Base-by-base conservation (phyloP, 2,113 vertebrate genomes). In the Alaudala cheleensis region DNA sequence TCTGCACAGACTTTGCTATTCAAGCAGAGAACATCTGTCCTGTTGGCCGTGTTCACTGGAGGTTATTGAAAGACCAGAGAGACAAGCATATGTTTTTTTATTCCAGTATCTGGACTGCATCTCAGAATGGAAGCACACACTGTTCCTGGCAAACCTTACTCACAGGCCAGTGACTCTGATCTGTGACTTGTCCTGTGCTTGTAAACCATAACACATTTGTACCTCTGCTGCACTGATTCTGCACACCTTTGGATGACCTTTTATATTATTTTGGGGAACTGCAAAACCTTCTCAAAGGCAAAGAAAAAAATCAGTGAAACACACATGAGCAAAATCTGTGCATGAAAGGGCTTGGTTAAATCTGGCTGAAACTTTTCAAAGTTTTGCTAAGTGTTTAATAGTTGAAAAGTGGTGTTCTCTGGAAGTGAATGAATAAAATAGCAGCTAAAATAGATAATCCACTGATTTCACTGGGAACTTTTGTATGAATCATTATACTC, bases 21-120 rank as follows among this genome's bases (percentile, higher is more conserved):
- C 90, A 93, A 69, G 79, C 73, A 82, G 88, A 93, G 78, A 90
- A 95, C 71, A 82, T 82, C 78, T 87, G 79, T 77, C 88, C 65
- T 58, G 47, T 71, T 88, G 71, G 79, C 71, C 5, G 2, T 53
- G 31, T 37, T 90, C 85, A 61, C 9, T 45, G 53, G 44, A 71
- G 28, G 58, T 72, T 95, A 57, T 24, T 80, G 57, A 93, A 82
- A 85, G 42, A 57, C n/a, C 0, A 2, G 66, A 71, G 73, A 85
- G 45, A 76, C 16, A 54, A 72, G 18, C 47, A 60, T 60, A 66
- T 8, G 14, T 7, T 60, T 88, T 90, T 86, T 92, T 50, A 44
- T 87, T 87, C 51, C 42, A n/a, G 29, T 70, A 51, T 73, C 28
- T 62, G 65, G 56, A 70, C 24, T 6, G 2, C 24, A 54, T 56